These are phyloP conservation scores for Dryadula phaetusa DNA, from an alignment of 2,888 invertebrate species.

Conservation along the genomic window DNA sequence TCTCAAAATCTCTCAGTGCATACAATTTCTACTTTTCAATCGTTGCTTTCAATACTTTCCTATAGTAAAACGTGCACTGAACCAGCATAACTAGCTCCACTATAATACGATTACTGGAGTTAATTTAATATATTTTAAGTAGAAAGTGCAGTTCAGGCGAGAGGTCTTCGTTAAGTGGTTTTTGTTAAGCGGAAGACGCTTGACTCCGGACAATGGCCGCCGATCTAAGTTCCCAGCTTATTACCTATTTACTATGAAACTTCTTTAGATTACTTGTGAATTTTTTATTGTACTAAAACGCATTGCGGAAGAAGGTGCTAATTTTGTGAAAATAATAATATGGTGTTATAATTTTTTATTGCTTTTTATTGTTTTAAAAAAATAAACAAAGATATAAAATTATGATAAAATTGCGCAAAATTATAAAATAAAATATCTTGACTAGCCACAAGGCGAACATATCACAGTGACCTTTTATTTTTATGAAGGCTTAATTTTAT, in stretches of 20 bases:
- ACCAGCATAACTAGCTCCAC: constrained; percentile 58
- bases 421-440: constrained; percentile 6
- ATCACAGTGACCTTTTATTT: background rate
- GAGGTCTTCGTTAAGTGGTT: constrained; percentile 64
- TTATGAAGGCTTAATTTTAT: constrained; percentile 9
- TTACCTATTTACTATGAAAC: constrained; percentile 78
- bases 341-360: constrained; percentile 8
- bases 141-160: constrained; percentile 58
- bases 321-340: constrained; percentile 42
- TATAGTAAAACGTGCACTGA: constrained; percentile 65
- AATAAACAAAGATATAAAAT: constrained; percentile 13
- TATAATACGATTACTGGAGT: constrained; percentile 53
- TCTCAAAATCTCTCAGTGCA: constrained; percentile 46
- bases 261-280: constrained; percentile 60
- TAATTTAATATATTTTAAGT: constrained; percentile 55
- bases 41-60: constrained; percentile 80
- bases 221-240: constrained; percentile 79
- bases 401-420: constrained; percentile 2
- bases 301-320: constrained; percentile 38
- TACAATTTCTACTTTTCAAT: constrained; percentile 81
- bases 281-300: constrained; percentile 48
- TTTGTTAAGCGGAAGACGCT: constrained; percentile 72
- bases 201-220: constrained; percentile 76
- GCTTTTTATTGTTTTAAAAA: constrained; percentile 14
- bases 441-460: background rate